phyloP scores from a whole-genome alignment of 2,888 invertebrate genomes.

The Caradrina kadenii region DNA sequence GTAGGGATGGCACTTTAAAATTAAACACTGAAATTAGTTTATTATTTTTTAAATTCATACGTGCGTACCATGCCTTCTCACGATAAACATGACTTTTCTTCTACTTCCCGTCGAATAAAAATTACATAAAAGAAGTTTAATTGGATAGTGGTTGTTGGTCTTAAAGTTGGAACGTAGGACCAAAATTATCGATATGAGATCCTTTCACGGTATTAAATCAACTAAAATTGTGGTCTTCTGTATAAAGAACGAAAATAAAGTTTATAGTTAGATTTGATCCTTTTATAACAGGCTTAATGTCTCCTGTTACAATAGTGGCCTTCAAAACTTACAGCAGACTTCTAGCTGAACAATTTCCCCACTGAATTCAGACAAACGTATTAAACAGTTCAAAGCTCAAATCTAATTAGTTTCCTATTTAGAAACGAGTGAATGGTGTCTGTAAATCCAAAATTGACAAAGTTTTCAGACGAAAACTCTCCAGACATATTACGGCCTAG shows the following conservation, averaged over 20 bases:
- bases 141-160: no score
- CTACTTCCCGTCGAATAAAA: no score
- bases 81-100: no score
- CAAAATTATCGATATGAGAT: no score
- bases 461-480: slow-evolving; percentile 48
- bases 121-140: no score
- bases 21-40: neutral
- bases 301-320: neutral
- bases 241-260: neutral
- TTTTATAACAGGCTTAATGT: neutral
- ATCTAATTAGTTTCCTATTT: slow-evolving; percentile 13
- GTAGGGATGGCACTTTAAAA: slow-evolving; percentile 33
- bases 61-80: no score
- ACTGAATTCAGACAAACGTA: neutral
- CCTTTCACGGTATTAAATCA: no score
- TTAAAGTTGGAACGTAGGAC: no score
- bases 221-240: no score
- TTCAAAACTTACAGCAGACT: neutral
- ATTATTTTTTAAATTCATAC: neutral
- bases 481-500: slow-evolving; percentile 19
- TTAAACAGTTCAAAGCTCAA: neutral
- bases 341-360: neutral
- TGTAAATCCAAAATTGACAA: slow-evolving; percentile 28
- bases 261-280: neutral
- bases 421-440: slow-evolving; percentile 22